A percentile compares a stretch with the other conserved stretches of the same genome.
These are phyloP conservation scores for Mantis religiosa DNA, from an alignment of 2,888 invertebrate species.

Conservation along the genomic window DNA sequence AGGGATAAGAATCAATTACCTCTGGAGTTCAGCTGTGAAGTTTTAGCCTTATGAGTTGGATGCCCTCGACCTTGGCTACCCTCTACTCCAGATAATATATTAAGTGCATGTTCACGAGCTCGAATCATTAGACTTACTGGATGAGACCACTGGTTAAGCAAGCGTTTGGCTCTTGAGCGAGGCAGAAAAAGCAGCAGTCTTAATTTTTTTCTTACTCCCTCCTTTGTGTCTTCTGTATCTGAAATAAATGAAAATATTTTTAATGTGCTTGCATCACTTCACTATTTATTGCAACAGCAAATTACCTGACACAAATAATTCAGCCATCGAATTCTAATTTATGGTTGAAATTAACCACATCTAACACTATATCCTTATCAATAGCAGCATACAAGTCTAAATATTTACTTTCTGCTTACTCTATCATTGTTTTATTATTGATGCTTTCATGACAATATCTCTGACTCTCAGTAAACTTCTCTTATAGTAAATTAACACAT, in stretches of 20 bases:
- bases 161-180: constrained; percentile 70
- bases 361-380: no score
- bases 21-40: constrained; percentile 34
- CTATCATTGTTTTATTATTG: no score
- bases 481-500: no score
- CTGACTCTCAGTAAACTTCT: no score
- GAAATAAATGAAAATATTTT: constrained; percentile 10
- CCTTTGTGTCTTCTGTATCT: constrained; percentile 53
- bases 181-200: constrained; percentile 70
- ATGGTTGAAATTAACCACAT: no score
- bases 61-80: constrained; percentile 41
- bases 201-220: constrained; percentile 65
- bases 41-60: constrained; percentile 36
- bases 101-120: constrained; percentile 75
- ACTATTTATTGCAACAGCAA: no score
- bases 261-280: no score
- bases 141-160: constrained; percentile 74
- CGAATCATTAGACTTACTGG: constrained; percentile 72
- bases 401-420: no score
- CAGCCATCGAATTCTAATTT: no score
- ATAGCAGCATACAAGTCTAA: no score
- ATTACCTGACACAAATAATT: no score
- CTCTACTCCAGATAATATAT: constrained; percentile 70
- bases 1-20: constrained; percentile 16
- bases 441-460: no score